Base-by-base conservation (phyloP, 2,113 vertebrate species). In the Alethe castanea region DNA sequence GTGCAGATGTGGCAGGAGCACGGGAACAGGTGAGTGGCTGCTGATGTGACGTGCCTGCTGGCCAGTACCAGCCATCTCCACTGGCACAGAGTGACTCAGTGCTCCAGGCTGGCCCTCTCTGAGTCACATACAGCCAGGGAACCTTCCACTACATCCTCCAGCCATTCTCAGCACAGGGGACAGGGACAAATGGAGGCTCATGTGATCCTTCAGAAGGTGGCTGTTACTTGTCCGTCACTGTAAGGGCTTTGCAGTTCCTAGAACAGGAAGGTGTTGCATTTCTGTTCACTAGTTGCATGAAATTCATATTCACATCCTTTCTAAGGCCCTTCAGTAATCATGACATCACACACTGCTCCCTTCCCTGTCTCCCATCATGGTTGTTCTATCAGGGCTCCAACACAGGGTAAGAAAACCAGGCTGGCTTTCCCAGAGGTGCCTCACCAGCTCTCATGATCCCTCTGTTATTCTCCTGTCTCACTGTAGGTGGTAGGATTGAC, bases 1-100 rank as follows among this genome's bases (percentile, higher is more conserved):
- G 1, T 50, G 45, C 13, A 26, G 31, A 57, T 0, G 5, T 12
- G 26, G 36, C 1, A 2, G 33, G 0, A 54, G n/a, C 44, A 53
- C 0, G 0, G 62, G 11, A 28, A 22, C 2, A 0, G 60, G 45
- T 0, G 1, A 31, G 16, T 0, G 3, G 26, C 50, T 88, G 50
- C 64, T 83, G 62, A 22, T 11, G 31, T 92, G 82, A 86, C 19
- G 2, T 88, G n/a, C 36, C 26, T 72, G 60, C 31, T 66, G 59
- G 65, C 42, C 62, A 73, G 28, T 61, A 61, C 42, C 62, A 73
- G 31, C 61, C n/a, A 26, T 6, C 44, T 69, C 36, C 2, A 0
- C 28, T 60, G 70, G 28, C 80, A 93, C 7, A 0, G 52, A 52
- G 48, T 87, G 81, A 92, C 38, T 79, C 92, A 67, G 48, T 33